Evolutionary conservation across 2,797 vertebrate species (phyloP), one percentile per base, ranked within the genome.

Genomic region (Podarcis siculus): DNA sequence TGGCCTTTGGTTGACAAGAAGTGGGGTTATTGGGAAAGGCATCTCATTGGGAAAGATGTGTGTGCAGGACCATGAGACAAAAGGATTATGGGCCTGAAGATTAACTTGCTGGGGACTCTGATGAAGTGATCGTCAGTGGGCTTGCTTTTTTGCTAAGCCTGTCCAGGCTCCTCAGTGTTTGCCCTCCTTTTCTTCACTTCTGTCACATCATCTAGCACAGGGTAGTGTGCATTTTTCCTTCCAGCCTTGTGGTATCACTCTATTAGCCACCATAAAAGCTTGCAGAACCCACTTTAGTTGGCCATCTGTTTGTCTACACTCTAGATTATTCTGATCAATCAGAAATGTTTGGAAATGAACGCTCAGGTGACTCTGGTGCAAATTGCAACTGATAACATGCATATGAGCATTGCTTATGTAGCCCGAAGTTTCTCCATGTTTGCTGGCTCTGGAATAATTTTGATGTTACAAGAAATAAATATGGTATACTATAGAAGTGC

Each of bases 91-190:
- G 55, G 72, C 91, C 82, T 92, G 71, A 91, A 90, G 89, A 86
- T 84, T 89, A 93, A 93, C 90, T 84, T 76, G 80, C 10, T 55
- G 66, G 84, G 42, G 58, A 25, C n/a, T 49, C 3, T 58, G 66
- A 9, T 32, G 76, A 19, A 32, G 67, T 85, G 75, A 42, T 13
- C 0, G 1, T 0, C 0, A 1, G 1, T 76, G 27, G 76, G 66
- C 23, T 23, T 87, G 66, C 82, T 27, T 58, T 80, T 0, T 21
- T 0, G 0, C 82, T 37, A 30, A 86, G 32, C 83, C 32, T 66
- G 7, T 19, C 49, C 45, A 82, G 5, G 49, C 21, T 79, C 27
- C 69, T 5, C 25, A 10, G 12, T 37, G 17, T 23, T 27, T 61
- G 27, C 32, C 10, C 42, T 37, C 10, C 19, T 61, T 72, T 75